Conservation (phyloP, 2,888 invertebrate species). For the Antheraea yamamai region DNA sequence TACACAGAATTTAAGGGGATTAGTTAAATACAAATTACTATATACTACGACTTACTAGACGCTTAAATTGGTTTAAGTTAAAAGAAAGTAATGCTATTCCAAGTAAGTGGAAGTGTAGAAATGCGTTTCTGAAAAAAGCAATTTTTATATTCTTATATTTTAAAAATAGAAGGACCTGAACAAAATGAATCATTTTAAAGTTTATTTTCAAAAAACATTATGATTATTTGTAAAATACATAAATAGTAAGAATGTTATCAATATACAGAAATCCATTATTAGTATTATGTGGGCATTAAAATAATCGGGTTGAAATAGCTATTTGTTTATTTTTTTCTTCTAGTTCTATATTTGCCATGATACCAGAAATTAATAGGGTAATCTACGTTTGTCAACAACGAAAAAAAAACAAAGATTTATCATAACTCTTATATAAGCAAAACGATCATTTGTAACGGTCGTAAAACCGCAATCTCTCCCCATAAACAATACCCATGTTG, state of each 20-base stretch:
- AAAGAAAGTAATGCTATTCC: too few species aligned
- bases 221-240: neutral
- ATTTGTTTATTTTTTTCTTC: neutral
- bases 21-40: too few species aligned
- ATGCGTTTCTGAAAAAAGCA: too few species aligned
- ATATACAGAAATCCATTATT: neutral
- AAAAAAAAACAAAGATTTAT: conserved; percentile 11
- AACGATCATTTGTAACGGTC: conserved; percentile 35
- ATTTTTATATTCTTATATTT: too few species aligned
- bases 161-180: too few species aligned
- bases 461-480: conserved; percentile 33
- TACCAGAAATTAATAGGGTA: neutral
- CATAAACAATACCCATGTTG: conserved; percentile 18
- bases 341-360: neutral
- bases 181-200: neutral
- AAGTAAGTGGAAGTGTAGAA: too few species aligned
- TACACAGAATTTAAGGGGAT: too few species aligned
- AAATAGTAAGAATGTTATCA: neutral
- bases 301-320: neutral
- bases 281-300: neutral
- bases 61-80: too few species aligned
- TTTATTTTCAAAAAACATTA: neutral
- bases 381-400: neutral
- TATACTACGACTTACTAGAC: too few species aligned
- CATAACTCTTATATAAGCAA: conserved; percentile 6